A percentile compares a stretch with the other conserved stretches of the same genome.
Conservation (phyloP, 2,113 vertebrate species). For the Oncorhynchus keta region DNA sequence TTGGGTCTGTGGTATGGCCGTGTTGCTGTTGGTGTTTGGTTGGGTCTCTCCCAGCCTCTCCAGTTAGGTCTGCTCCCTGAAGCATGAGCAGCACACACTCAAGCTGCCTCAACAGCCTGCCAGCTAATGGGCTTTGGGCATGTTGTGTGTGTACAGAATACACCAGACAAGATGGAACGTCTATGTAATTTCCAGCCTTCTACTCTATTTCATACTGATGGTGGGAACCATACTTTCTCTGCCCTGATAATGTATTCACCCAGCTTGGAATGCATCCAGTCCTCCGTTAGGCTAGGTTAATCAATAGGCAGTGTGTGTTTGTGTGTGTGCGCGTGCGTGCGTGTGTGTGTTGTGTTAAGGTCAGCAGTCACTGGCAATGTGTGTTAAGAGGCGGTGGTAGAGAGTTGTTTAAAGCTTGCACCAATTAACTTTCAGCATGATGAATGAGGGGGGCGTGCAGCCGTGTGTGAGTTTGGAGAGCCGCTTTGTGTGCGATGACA, state of each 20-base stretch:
- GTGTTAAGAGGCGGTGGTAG: slow-evolving; percentile 23
- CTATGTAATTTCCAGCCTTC: neutral
- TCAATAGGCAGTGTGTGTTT: neutral
- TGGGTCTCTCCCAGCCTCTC: neutral
- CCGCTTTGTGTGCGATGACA: slow-evolving; percentile 11
- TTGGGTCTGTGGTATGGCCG: neutral
- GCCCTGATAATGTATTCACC: neutral
- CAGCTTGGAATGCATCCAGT: neutral
- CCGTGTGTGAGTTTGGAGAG: slow-evolving; percentile 10
- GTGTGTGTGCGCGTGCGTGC: neutral
- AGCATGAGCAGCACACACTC: slow-evolving; percentile 2
- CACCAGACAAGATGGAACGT: neutral
- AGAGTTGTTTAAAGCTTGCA: slow-evolving; percentile 34
- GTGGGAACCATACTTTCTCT: neutral
- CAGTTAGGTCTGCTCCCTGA: neutral
- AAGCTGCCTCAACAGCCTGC: slow-evolving; percentile 9
- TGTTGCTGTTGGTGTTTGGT: neutral
- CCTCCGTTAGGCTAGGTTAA: neutral
- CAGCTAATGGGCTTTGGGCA: neutral
- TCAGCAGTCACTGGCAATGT: slow-evolving; percentile 3
- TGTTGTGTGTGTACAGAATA: neutral
- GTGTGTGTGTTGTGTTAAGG: neutral
- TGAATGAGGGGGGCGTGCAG: slow-evolving; percentile 18
- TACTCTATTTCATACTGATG: neutral
- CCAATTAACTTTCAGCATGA: slow-evolving; percentile 38